Evolutionary conservation across 2,113 vertebrate species (phyloP).

Genomic region (Prolemur simus): DNA sequence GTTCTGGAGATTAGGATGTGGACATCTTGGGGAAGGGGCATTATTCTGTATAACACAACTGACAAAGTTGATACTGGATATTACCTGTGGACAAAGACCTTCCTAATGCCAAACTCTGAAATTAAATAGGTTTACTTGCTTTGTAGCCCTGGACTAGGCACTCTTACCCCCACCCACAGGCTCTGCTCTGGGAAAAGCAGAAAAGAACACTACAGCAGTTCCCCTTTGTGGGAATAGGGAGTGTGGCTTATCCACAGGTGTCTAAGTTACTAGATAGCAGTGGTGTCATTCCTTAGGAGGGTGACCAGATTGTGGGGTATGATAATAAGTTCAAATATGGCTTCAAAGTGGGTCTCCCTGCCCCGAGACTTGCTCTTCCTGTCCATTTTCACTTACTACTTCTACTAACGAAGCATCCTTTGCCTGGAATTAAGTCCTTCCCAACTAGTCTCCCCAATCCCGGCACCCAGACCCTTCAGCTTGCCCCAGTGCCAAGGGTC

Average conservation of each 20-base stretch:
- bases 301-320: no score
- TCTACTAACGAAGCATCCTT: not conserved
- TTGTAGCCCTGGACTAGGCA: not conserved
- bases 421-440: not conserved
- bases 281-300: no score
- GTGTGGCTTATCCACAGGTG: no score
- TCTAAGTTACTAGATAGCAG: no score
- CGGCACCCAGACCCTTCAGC: not conserved
- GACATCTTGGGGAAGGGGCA: not conserved
- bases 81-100: not conserved
- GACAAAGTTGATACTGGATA: not conserved
- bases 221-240: no score
- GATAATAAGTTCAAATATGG: no score
- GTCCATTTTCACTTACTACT: not conserved
- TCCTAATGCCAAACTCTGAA: not conserved
- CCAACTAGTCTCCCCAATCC: not conserved
- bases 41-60: not conserved
- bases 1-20: not conserved
- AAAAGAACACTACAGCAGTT: not conserved
- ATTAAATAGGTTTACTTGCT: conserved; percentile 11
- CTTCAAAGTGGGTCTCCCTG: not conserved
- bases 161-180: not conserved
- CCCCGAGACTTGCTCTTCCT: not conserved
- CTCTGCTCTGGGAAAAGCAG: not conserved
- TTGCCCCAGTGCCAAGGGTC: not conserved